Base-by-base conservation (phyloP, 2,113 vertebrate species). In the Tachysurus fulvidraco region DNA sequence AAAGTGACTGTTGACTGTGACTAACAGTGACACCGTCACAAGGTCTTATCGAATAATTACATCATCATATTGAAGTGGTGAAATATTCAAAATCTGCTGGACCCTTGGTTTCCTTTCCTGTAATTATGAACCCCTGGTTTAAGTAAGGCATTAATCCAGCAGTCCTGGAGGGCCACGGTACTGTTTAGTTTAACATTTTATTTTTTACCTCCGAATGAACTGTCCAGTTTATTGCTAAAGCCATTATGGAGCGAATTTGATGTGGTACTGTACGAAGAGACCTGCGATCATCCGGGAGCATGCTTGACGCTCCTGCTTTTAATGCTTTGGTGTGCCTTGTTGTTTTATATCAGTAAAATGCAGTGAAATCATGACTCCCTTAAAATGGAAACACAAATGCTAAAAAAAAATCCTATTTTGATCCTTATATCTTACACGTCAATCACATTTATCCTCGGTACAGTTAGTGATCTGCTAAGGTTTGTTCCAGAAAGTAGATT, bases 361-460 rank as follows among this genome's bases (percentile, higher is more conserved):
- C 46, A 11, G 12, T 86, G 59, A 21, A 57, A 67, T 69, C 12
- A 55, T 69, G 10, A 52, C 50, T 30, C 23, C 50, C 54, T 74
- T 86, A 9, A 41, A 83, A 84, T 44, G 28, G 55, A 84, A 83
- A 50, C 69, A 88, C 36, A 71, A 50, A 65, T 50, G 67, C 36
- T 36, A 36, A 36, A 36, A 36, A 36, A 36, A 36, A 36, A 36
- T 36, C n/a, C n/a, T n/a, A 36, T 36, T 36, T 36, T 36, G 36
- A 54, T 86, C 84, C 86, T 90, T 54, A 69, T n/a, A 55, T 64
- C 67, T 80, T 3, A 36, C 46, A 65, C 14, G 25, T 78, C n/a
- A 84, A 85, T 69, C 85, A 87, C 85, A 82, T 76, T 77, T 82
- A 69, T 78, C 71, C 41, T 44, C 60, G 78, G 71, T 77, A 17